Evolutionary conservation across 2,888 invertebrate species (phyloP).

Genomic region (Nemotelus nigrinus): DNA sequence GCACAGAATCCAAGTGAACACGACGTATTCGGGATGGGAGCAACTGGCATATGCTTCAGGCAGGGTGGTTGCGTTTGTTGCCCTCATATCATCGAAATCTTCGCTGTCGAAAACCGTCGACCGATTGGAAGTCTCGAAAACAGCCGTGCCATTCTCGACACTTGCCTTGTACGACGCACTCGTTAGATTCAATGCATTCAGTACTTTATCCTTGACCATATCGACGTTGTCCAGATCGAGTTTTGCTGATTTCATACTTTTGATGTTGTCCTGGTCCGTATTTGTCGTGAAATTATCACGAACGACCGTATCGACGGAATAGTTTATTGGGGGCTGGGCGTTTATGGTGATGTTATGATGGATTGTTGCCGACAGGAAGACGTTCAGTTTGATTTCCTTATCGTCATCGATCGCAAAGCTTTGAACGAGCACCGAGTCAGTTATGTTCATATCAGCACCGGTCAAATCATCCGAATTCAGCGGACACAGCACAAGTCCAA

Average conservation of each 20-base stretch:
- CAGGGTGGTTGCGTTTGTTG: slow-evolving; percentile 8
- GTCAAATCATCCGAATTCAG: slow-evolving; percentile 28
- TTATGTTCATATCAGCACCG: not conserved
- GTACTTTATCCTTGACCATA: slow-evolving; percentile 56
- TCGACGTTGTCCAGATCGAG: slow-evolving; percentile 50
- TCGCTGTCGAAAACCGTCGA: slow-evolving; percentile 1
- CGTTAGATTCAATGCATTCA: slow-evolving; percentile 56
- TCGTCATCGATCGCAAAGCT: slow-evolving; percentile 46
- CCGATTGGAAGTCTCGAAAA: slow-evolving; percentile 33
- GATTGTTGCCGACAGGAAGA: slow-evolving; percentile 65
- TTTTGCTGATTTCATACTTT: slow-evolving; percentile 40
- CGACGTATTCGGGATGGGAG: slow-evolving; percentile 82
- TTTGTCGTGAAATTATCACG: slow-evolving; percentile 58
- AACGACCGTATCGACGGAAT: slow-evolving; percentile 55
- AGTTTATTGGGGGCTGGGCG: slow-evolving; percentile 54
- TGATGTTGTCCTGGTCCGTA: slow-evolving; percentile 48
- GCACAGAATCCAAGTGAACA: slow-evolving; percentile 93
- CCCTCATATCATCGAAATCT: slow-evolving; percentile 20
- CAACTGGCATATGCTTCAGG: slow-evolving; percentile 52
- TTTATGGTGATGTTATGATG: slow-evolving; percentile 66
- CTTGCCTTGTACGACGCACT: slow-evolving; percentile 7
- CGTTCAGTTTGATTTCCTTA: slow-evolving; percentile 60
- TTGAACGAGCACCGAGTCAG: not conserved
- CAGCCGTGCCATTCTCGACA: slow-evolving; percentile 15
- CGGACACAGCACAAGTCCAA: slow-evolving; percentile 65